Evolutionary conservation across 2,797 vertebrate species (phyloP).

Genomic region (Odontamblyopus rebecca): DNA sequence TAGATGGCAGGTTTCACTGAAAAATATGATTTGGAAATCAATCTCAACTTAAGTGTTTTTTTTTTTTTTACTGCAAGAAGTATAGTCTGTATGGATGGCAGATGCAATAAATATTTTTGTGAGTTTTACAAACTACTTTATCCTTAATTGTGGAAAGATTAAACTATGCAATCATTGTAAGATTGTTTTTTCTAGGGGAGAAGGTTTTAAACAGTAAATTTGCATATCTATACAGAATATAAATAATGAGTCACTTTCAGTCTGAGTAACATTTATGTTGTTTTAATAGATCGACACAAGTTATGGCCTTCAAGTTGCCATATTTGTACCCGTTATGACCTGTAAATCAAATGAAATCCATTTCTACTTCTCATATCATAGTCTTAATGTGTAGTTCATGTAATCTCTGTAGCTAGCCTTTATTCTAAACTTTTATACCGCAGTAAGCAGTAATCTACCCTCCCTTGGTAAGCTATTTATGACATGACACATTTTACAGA

Average conservation of each 20-base stretch:
- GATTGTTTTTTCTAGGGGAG: too few relatives aligned
- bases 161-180: background rate
- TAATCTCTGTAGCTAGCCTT: conserved; percentile 6
- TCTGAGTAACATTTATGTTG: background rate
- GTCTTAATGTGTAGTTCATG: background rate
- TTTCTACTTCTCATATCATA: background rate
- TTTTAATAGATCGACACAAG: background rate
- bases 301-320: background rate
- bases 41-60: background rate
- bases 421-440: background rate
- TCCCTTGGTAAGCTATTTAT: conserved; percentile 47
- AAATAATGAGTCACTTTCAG: background rate
- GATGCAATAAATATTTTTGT: too few relatives aligned
- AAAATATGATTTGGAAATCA: conserved; percentile 5
- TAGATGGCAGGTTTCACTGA: conserved; percentile 11
- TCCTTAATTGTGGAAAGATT: background rate
- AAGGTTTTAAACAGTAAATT: background rate
- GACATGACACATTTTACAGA: conserved; percentile 51
- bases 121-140: background rate
- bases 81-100: background rate
- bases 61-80: background rate
- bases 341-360: background rate
- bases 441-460: conserved; percentile 33
- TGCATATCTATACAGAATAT: background rate
- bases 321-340: background rate